Base-by-base conservation (phyloP, 2,888 invertebrate species). In the Apeira syringaria region DNA sequence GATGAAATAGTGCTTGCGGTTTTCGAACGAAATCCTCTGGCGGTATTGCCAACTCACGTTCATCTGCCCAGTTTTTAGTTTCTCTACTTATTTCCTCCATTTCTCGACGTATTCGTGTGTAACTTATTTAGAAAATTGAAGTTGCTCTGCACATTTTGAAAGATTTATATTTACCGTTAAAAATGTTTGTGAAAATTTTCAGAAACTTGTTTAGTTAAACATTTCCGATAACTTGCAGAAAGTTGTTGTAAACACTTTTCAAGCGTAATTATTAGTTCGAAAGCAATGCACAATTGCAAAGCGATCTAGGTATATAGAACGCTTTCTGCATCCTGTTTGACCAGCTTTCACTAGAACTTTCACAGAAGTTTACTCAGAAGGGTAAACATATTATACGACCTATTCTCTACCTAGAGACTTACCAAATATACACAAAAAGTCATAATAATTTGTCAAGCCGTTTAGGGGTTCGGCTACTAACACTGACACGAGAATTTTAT, bases 161-260 rank as follows among this genome's bases (percentile, higher is more conserved):
- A 38, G 36, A 49, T 48, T 48, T 44, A 50, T 50, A 41, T 35
- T 37, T 11, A n/a, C 34, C 27, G 4, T 18, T 35, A 43, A 37
- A n/a, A 17, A 15, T 36, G 27, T 30, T 20, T 53, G 32, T 17
- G 8, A 6, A 28, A 33, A 38, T 28, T 32, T 7, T 7, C 1
- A 36, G 12, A 15, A 39, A 28, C 20, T 35, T 46, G 37, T 12
- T 22, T 22, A 18, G 24, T 30, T 31, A 11, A 10, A 24, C 13
- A n/a, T 25, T 15, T 18, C 11, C 6, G 12, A 26, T 26, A 22
- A 35, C 15, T 18, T 18, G 30, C 4, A 20, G 7, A 31, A 24
- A 17, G 17, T 38, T 38, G 8, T 0, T 18, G 22, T 8, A 13
- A 6, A 12, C 29, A 24, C 7, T 29, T 25, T 24, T 34, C 3